Percentiles rank a stretch among this genome's conserved stretches.
Conservation (phyloP, 1,140 invertebrate genomes). For the Steinernema khuongi region DNA sequence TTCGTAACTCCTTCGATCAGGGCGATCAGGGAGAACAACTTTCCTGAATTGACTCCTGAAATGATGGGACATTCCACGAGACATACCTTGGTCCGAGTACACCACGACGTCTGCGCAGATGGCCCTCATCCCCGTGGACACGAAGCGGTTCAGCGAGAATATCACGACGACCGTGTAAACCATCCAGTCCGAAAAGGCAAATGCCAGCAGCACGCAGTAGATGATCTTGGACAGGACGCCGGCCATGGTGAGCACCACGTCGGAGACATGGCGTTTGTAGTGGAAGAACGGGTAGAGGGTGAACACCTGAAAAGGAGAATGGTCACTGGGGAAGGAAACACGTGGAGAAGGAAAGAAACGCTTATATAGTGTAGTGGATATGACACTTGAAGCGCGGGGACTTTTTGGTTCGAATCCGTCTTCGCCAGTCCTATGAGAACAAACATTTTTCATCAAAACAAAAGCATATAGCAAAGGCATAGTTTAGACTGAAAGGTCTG, state of each 20-base stretch:
- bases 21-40: not conserved
- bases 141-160: not conserved
- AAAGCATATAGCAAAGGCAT: too few species aligned
- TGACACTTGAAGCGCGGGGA: too few species aligned
- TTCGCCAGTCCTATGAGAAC: too few species aligned
- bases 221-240: not conserved
- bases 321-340: too few species aligned
- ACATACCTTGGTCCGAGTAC: not conserved
- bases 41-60: not conserved
- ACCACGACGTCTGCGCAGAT: not conserved
- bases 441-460: too few species aligned
- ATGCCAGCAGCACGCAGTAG: not conserved
- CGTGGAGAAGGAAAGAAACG: too few species aligned
- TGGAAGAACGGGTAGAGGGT: not conserved
- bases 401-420: too few species aligned
- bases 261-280: not conserved
- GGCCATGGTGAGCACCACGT: not conserved
- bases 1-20: not conserved
- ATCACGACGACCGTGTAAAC: not conserved
- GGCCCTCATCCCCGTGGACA: not conserved
- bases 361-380: too few species aligned
- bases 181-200: not conserved
- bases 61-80: not conserved
- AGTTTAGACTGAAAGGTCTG: too few species aligned
- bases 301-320: not conserved